These are phyloP conservation scores for Anadara kagoshimensis DNA, from an alignment of 1,140 invertebrate genomes.

Conservation along the genomic window DNA sequence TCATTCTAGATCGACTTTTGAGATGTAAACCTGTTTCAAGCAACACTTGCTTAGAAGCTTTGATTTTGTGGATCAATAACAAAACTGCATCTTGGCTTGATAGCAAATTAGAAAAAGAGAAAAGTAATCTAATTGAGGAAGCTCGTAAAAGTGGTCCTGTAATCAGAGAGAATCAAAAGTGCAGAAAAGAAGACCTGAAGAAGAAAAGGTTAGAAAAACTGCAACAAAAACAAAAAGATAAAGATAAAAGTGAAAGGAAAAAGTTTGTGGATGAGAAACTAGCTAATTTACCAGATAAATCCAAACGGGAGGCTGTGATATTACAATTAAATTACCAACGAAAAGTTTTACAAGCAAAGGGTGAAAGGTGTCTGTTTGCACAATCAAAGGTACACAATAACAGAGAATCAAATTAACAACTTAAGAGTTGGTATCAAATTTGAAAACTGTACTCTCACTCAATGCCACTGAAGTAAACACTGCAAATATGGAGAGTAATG, in stretches of 20 bases:
- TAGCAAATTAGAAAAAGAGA: constrained; percentile 2
- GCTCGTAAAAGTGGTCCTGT: constrained; percentile 26
- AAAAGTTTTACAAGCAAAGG: too few species aligned
- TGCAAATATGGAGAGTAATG: too few species aligned
- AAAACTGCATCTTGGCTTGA: constrained; percentile 37
- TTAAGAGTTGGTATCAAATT: too few species aligned
- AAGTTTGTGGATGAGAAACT: constrained; percentile 32
- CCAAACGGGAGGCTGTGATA: constrained; percentile 26
- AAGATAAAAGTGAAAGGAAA: constrained; percentile 25
- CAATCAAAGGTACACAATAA: too few species aligned
- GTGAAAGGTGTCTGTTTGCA: too few species aligned
- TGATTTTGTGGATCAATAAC: constrained; percentile 28
- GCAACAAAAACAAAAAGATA: constrained; percentile 26
- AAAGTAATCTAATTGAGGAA: constrained; percentile 8
- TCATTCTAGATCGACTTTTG: constrained; percentile 15
- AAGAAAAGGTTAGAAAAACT: constrained; percentile 20
- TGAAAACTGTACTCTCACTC: too few species aligned
- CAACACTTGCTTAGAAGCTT: constrained; percentile 21
- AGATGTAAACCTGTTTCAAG: constrained; percentile 24
- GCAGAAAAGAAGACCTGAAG: constrained; percentile 25
- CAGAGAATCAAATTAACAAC: too few species aligned
- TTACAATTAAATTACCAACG: constrained; percentile 35
- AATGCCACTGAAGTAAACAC: too few species aligned
- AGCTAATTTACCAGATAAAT: constrained; percentile 4
- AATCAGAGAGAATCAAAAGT: constrained; percentile 22